phyloP scores from a whole-genome alignment of 1,140 invertebrate species.

The Tenebrio molitor region DNA sequence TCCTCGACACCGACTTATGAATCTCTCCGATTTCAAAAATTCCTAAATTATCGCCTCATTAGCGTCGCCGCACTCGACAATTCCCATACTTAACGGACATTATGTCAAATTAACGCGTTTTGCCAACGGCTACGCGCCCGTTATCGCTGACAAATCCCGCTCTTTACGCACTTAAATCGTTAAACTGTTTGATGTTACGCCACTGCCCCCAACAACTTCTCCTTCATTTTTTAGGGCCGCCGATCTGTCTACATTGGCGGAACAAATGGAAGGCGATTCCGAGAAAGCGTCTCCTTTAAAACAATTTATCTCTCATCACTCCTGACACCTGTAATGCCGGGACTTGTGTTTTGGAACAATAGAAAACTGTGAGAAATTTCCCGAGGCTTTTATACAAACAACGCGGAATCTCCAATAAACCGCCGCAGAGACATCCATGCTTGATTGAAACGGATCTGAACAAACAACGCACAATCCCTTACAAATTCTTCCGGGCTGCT shows the following conservation, averaged over 20 bases:
- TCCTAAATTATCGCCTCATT: background rate
- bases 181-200: slow-evolving; percentile 11
- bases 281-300: slow-evolving; percentile 37
- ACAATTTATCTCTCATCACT: slow-evolving; percentile 40
- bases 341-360: slow-evolving; percentile 36
- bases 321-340: slow-evolving; percentile 33
- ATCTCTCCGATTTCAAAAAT: background rate
- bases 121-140: background rate
- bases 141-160: background rate
- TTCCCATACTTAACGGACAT: background rate
- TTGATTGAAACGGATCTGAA: slow-evolving; percentile 5
- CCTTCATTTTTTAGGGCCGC: slow-evolving; percentile 13
- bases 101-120: background rate
- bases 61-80: background rate
- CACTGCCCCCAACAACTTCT: slow-evolving; percentile 5
- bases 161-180: too few relatives aligned
- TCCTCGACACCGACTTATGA: too few relatives aligned
- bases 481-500: too few relatives aligned
- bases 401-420: slow-evolving; percentile 9
- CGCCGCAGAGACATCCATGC: background rate
- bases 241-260: slow-evolving; percentile 23
- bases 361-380: slow-evolving; percentile 35
- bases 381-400: slow-evolving; percentile 29
- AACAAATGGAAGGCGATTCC: slow-evolving; percentile 37
- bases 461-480: too few relatives aligned